Evolutionary conservation across 2,113 vertebrate genomes (phyloP), one percentile per base, ranked within the genome.

Genomic region (Connochaetes taurinus): DNA sequence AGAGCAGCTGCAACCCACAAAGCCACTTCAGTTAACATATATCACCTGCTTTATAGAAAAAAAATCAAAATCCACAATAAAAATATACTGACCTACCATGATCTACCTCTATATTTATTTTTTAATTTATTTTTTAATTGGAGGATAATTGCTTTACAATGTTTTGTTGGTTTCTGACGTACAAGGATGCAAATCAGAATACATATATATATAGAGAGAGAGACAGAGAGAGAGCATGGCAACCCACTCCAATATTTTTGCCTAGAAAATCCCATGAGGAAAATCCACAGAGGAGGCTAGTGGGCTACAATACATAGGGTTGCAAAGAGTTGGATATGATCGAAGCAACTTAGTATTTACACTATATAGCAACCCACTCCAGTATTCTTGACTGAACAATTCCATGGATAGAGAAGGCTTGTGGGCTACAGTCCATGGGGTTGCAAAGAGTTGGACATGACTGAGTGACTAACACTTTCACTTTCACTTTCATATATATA

Each of bases 181-280:
- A 12, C n/a, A 74, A 74, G 67, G 19, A 71, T 21, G n/a, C n/a
- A 36, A 71, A 71, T 36, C 67, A 71, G n/a, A n/a, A n/a, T 6
- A n/a, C 9, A 17, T n/a, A n/a, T n/a, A 8, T n/a, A 16, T 17
- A 7, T 16, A 16, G 2, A 15, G 1, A 33, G 62, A 13, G 13
- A 62, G 60, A 62, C 14, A 64, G 31, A 64, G 3, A 12, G 67
- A 71, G 2, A 71, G 67, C n/a, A 40, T 71, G n/a, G 67, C 19
- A 71, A 71, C 67, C n/a, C n/a, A 71, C 67, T 36, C 67, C 10
- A 11, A 5, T 40, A 40, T 40, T 36, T 71, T 71, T 71, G 19
- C 67, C 67, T 40, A 71, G 67, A 40, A 71, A 40, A 71, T 23
- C n/a, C 67, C 19, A 71, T 23, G 19, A 71, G n/a, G 19, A 71